A percentile compares a stretch with the other conserved stretches of the same genome.
Evolutionary conservation across 2,797 vertebrate genomes (phyloP).

Genomic region (Emydoidea blandingii): DNA sequence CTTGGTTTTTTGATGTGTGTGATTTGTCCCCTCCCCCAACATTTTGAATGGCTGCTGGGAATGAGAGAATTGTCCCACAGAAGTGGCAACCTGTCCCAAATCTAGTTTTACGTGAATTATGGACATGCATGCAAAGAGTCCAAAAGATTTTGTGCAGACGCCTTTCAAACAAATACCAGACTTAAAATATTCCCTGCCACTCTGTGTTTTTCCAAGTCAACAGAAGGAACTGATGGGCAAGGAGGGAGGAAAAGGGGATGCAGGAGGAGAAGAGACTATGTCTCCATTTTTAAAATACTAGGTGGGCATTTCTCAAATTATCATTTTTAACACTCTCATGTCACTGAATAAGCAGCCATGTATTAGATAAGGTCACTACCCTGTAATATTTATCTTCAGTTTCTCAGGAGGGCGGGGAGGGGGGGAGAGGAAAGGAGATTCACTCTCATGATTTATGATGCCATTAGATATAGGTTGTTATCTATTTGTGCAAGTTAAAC

Average conservation of each 20-base stretch:
- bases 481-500: slow-evolving; percentile 1
- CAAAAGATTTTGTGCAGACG: neutral
- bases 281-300: neutral
- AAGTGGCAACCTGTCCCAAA: neutral
- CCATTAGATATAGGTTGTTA: neutral
- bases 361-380: neutral
- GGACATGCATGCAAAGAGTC: neutral
- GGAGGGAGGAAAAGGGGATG: neutral
- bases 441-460: neutral
- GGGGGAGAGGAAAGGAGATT: neutral
- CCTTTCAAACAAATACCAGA: neutral
- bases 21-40: neutral
- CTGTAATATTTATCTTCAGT: neutral
- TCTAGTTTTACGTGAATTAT: neutral
- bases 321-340: neutral
- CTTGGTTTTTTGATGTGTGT: neutral
- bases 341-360: neutral
- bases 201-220: neutral
- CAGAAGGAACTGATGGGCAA: neutral
- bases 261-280: neutral
- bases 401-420: neutral
- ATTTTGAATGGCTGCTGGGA: neutral
- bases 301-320: neutral
- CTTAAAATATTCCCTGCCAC: neutral
- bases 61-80: neutral